phyloP scores from a whole-genome alignment of 2,797 vertebrate species.

The Scyliorhinus canicula region DNA sequence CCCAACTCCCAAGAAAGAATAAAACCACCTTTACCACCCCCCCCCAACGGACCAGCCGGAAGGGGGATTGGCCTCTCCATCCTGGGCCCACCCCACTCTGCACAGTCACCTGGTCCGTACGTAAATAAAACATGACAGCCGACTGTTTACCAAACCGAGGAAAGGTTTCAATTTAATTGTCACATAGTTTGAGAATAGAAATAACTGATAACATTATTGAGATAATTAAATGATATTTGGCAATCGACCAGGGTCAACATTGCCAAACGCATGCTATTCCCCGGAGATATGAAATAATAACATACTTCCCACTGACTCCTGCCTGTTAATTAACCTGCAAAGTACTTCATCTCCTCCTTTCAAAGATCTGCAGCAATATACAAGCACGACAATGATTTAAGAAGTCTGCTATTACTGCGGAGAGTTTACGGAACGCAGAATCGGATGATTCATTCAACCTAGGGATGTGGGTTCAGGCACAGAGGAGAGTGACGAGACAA shows the following conservation, averaged over 20 bases:
- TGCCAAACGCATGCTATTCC: not conserved
- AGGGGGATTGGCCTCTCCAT: not conserved
- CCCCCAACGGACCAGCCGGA: not conserved
- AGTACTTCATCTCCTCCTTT: slow-evolving; percentile 9
- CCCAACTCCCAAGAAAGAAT: not conserved
- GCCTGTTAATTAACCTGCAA: slow-evolving; percentile 31
- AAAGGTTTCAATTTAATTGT: not conserved
- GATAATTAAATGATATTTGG: slow-evolving; percentile 31
- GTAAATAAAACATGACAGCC: not conserved
- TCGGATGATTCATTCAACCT: not conserved
- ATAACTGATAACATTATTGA: not conserved
- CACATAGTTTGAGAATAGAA: not conserved
- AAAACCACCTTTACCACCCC: too few species aligned
- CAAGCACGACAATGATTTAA: not conserved
- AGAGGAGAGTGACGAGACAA: not conserved
- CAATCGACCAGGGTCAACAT: slow-evolving; percentile 13
- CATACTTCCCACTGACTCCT: not conserved
- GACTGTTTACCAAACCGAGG: not conserved
- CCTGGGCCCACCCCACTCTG: too few species aligned
- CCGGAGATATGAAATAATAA: slow-evolving; percentile 11
- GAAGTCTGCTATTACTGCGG: not conserved
- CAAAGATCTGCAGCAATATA: not conserved
- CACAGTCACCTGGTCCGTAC: not conserved
- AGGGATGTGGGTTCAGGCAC: not conserved
- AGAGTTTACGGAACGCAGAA: not conserved